phyloP scores from a whole-genome alignment of 2,113 vertebrate species.

The Amia ocellicauda region DNA sequence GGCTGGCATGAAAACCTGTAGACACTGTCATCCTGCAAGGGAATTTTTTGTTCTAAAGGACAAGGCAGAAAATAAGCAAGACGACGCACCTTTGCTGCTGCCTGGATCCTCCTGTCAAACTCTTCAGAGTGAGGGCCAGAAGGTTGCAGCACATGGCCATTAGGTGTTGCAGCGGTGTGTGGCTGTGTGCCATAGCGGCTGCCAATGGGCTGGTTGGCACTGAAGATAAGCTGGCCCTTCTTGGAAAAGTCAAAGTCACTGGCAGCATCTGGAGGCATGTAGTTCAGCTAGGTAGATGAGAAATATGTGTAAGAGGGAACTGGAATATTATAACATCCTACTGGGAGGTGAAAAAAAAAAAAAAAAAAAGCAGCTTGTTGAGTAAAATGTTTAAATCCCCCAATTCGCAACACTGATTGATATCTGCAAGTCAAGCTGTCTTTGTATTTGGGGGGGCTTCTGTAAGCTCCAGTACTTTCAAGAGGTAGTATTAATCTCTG shows the following conservation, averaged over 20 bases:
- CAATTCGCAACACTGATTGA: no score
- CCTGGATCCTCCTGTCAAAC: constrained; percentile 73
- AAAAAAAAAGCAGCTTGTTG: no score
- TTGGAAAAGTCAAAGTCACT: constrained; percentile 85
- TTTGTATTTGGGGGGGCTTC: no score
- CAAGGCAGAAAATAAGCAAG: no score
- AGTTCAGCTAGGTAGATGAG: constrained; percentile 65
- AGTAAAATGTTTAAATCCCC: no score
- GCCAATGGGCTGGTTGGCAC: constrained; percentile 57
- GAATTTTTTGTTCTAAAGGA: no score
- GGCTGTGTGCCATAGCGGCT: constrained; percentile 13
- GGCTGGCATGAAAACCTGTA: no score
- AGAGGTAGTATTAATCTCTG: neutral
- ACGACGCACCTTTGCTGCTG: constrained; percentile 72
- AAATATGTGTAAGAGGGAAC: neutral
- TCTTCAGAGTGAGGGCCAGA: constrained; percentile 57
- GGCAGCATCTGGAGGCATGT: constrained; percentile 69
- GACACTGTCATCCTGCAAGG: no score
- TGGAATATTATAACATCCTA: no score
- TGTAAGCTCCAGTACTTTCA: no score
- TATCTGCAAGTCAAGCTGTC: no score
- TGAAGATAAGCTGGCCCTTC: constrained; percentile 84
- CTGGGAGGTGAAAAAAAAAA: no score
- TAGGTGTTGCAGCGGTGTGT: constrained; percentile 38
- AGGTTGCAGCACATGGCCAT: constrained; percentile 44